Base-by-base conservation (phyloP, 1,140 invertebrate genomes). In the Polyergus mexicanus region DNA sequence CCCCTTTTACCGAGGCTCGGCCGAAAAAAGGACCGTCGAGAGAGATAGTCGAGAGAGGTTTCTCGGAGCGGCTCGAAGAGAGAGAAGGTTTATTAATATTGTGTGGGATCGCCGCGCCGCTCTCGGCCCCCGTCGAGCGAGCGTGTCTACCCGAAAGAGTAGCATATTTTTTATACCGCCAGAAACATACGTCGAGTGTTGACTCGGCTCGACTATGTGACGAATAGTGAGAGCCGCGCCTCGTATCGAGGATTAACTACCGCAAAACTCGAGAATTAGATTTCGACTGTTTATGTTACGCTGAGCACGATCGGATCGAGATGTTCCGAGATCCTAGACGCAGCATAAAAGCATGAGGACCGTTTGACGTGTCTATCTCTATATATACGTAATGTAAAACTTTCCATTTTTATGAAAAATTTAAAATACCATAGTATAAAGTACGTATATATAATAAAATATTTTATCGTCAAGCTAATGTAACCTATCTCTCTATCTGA, bases 71-170 rank as follows among this genome's bases (percentile, higher is more conserved):
- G 66, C 54, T 58, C 66, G 11, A 81, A 41, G n/a, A 69, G 66
- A 81, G 54, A 81, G 66, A 69, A 38, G 75, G 77, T 83, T 83
- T 83, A 83, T 83, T 83, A 83, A 83, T 83, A 83, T 83, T 74
- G 78, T 74, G n/a, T 74, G n/a, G 38, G 68, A 83, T 83, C 78
- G 47, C 41, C 75, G 62, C 19, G 6, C 19, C 63, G 63, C 35
- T 13, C 25, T 38, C 54, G 58, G 68, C 68, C 54, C 68, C 54
- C 54, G n/a, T 35, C 2, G 38, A 47, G 47, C 47, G 51, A 72
- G 78, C 60, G 69, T 58, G 78, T 74, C 78, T 83, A 74, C 54
- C 32, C 51, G 25, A 65, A 28, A 56, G 68, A 74, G 78, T 74
- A 72, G 54, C 68, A 60, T 62, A 72, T 83, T 72, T 51, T 51